Conservation (phyloP, 2,888 invertebrate species). For the Harmothoe impar region DNA sequence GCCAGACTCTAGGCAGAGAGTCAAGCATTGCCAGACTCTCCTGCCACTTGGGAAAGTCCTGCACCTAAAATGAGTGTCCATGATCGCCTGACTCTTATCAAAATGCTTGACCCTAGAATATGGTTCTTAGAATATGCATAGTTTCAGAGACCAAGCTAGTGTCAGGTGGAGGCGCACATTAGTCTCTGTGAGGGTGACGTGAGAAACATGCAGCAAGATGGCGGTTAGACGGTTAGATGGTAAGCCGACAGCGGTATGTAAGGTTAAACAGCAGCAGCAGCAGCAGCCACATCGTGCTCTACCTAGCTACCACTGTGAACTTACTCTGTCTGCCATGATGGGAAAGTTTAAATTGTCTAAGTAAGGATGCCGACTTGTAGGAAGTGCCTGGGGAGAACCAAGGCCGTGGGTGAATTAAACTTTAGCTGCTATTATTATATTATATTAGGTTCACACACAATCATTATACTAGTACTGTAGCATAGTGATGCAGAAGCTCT, state of each 20-base stretch:
- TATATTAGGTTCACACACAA: not conserved
- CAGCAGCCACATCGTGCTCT: not conserved
- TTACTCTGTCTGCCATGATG: conserved; percentile 38
- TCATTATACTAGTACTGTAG: not conserved
- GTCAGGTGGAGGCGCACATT: no score
- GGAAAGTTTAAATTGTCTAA: conserved; percentile 53
- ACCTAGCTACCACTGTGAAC: conserved; percentile 28
- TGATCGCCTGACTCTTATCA: no score
- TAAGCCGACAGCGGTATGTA: not conserved
- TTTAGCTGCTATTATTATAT: not conserved
- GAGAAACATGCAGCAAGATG: no score
- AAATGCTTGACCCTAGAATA: no score
- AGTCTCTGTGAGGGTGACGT: no score
- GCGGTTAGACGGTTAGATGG: no score
- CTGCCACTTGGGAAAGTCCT: no score
- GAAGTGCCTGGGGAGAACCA: conserved; percentile 38
- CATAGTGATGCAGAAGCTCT: not conserved
- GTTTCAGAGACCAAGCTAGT: no score
- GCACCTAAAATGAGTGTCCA: no score
- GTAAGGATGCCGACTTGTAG: conserved; percentile 47
- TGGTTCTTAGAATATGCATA: no score
- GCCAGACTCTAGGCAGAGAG: no score
- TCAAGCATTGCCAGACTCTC: no score
- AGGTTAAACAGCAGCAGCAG: not conserved
- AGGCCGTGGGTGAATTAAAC: conserved; percentile 21